Conservation (phyloP, 2,797 vertebrate genomes). For the Nyctalus aviator region DNA sequence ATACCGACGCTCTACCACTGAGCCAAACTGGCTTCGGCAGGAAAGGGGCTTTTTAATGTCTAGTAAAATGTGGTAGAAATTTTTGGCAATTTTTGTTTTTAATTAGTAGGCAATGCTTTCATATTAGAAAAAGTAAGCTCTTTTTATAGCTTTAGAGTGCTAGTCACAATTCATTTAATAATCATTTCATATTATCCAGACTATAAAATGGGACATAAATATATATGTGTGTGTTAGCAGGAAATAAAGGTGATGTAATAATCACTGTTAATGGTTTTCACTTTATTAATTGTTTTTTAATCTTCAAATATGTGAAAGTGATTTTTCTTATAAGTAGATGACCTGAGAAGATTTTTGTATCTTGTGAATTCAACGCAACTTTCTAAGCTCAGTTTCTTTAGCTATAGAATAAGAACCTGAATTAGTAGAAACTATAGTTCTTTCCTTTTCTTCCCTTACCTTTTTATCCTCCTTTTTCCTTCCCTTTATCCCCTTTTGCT, state of each 20-base stretch:
- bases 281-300: slow-evolving; percentile 40
- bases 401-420: neutral
- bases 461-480: neutral
- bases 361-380: neutral
- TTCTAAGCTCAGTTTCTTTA: neutral
- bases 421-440: neutral
- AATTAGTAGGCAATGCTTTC: slow-evolving; percentile 42
- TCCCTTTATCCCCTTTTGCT: accelerated
- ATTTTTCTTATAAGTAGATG: slow-evolving; percentile 26
- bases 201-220: slow-evolving; percentile 51
- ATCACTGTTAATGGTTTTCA: slow-evolving; percentile 46
- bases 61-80: slow-evolving; percentile 58
- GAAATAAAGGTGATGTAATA: neutral
- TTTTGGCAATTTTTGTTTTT: slow-evolving; percentile 62
- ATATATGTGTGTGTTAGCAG: neutral
- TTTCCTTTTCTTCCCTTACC: neutral
- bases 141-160: slow-evolving; percentile 7
- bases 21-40: too few relatives aligned
- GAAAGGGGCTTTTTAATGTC: slow-evolving; percentile 54
- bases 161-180: slow-evolving; percentile 67
- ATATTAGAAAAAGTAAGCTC: slow-evolving; percentile 73
- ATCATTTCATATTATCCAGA: slow-evolving; percentile 43
- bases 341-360: neutral
- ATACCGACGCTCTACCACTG: too few relatives aligned
- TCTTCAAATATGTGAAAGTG: neutral